Percentiles rank a stretch among this genome's conserved stretches.
Evolutionary conservation across 1,140 invertebrate genomes (phyloP).

Genomic region (Drosophila bifasciata): DNA sequence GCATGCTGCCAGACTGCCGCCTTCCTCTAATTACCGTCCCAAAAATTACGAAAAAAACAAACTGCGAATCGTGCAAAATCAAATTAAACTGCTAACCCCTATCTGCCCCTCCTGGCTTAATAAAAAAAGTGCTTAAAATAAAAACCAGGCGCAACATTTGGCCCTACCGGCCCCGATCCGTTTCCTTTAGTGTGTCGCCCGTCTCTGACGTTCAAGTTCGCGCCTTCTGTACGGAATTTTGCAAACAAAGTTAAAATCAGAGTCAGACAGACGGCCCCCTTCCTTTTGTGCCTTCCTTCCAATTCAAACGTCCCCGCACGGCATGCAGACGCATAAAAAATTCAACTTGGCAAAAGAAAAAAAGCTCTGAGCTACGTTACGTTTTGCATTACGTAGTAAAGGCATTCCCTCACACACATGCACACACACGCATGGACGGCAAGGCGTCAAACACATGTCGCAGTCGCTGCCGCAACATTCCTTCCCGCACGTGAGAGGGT

Average conservation of each 20-base stretch:
- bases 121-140: constrained; percentile 57
- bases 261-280: constrained; percentile 44
- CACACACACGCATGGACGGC: constrained; percentile 7
- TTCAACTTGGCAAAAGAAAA: constrained; percentile 41
- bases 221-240: constrained; percentile 29
- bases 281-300: constrained; percentile 15
- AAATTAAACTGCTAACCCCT: constrained; percentile 7
- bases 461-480: constrained; percentile 51
- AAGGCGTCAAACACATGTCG: constrained; percentile 67
- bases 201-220: constrained; percentile 33
- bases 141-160: constrained; percentile 38
- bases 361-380: constrained; percentile 50
- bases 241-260: constrained; percentile 43
- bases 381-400: constrained; percentile 71
- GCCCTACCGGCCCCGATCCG: constrained; percentile 30
- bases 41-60: constrained; percentile 6
- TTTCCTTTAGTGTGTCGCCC: constrained; percentile 46
- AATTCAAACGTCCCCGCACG: constrained; percentile 25
- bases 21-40: constrained; percentile 44
- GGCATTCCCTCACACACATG: constrained; percentile 66
- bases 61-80: constrained; percentile 27
- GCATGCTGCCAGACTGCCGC: not conserved
- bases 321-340: constrained; percentile 61
- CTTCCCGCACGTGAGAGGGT: constrained; percentile 37
- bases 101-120: not conserved